Base-by-base conservation (phyloP, 1,140 invertebrate species). In the Orussus abietinus region DNA sequence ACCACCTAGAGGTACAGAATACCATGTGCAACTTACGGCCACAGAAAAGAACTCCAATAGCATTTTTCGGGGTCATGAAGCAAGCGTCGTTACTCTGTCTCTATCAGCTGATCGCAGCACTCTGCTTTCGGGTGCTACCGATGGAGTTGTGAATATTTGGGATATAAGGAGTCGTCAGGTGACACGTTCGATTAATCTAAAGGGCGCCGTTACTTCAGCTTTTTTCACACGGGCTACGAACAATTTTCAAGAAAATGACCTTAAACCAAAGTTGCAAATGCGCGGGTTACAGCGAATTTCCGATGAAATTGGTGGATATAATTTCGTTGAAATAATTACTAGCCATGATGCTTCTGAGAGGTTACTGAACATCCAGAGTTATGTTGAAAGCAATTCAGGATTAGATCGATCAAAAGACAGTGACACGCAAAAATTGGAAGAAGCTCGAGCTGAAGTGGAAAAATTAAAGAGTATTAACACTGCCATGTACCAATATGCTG, bases 121-220 rank as follows among this genome's bases (percentile, higher is more conserved):
- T 7, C 62, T 95, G 7, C 63, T 88, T 4, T 90, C 89, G 0
- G 90, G 85, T 0, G 84, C 84, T 1, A 74, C 78, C 42, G 88
- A 90, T 73, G 76, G 78, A 15, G 77, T 74, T 41, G 81, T 92
- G 1, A 80, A 83, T 48, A 54, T 92, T 14, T 94, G 90, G 90
- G 81, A 93, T 51, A 80, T 91, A 21, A 57, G 59, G 19, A 90
- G 85, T 59, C 68, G 77, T 29, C 85, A 90, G 54, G 79, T 85
- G 35, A 65, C 87, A 7, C 78, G 80, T 46, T 82, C 76, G 7
- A 72, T 93, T 15, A 65, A 70, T 13, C 83, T 87, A 49, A 88
- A 85, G 65, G 86, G 85, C 12, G 55, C 78, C 4, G 75, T 92
- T 1, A 86, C 79, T 4, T 88, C 90, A 66, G 77, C 81, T 1